Conservation (phyloP, 2,888 invertebrate species). For the Tillus elongatus region DNA sequence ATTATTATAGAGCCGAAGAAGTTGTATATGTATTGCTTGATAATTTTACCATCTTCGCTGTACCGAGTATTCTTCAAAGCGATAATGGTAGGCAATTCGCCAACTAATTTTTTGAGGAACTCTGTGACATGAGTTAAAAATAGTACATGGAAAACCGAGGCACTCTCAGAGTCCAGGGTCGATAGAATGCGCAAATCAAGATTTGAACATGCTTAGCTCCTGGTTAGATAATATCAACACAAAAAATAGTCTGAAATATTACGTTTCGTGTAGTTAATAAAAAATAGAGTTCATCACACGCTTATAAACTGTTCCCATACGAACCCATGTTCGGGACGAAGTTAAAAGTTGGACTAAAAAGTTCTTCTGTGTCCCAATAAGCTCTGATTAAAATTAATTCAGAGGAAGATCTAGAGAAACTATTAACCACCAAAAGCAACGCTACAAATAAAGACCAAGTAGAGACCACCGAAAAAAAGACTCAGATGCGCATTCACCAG, state of each 20-base stretch:
- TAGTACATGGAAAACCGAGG: slow-evolving; percentile 34
- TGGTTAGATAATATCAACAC: slow-evolving; percentile 35
- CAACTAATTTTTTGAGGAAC: slow-evolving; percentile 23
- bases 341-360: slow-evolving; percentile 12
- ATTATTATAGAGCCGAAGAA: slow-evolving; percentile 29
- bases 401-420: slow-evolving; percentile 9
- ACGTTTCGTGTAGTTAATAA: slow-evolving; percentile 36
- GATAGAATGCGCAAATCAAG: slow-evolving; percentile 34
- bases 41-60: slow-evolving; percentile 33
- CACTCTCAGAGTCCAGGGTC: slow-evolving; percentile 31
- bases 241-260: slow-evolving; percentile 36
- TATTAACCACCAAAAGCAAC: background rate
- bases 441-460: background rate
- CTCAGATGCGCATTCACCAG: too few species aligned
- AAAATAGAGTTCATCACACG: slow-evolving; percentile 34
- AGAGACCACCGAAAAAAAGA: slow-evolving; percentile 2
- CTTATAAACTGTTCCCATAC: slow-evolving; percentile 27
- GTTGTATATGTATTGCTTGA: slow-evolving; percentile 31
- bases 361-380: background rate
- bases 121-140: slow-evolving; percentile 26
- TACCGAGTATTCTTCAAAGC: slow-evolving; percentile 31
- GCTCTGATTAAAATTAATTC: slow-evolving; percentile 3
- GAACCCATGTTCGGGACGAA: slow-evolving; percentile 12
- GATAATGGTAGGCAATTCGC: slow-evolving; percentile 33
- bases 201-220: slow-evolving; percentile 32